A percentile compares a stretch with the other conserved stretches of the same genome.
These are phyloP conservation scores for Eleginops maclovinus DNA, from an alignment of 2,113 vertebrate genomes.

Conservation along the genomic window DNA sequence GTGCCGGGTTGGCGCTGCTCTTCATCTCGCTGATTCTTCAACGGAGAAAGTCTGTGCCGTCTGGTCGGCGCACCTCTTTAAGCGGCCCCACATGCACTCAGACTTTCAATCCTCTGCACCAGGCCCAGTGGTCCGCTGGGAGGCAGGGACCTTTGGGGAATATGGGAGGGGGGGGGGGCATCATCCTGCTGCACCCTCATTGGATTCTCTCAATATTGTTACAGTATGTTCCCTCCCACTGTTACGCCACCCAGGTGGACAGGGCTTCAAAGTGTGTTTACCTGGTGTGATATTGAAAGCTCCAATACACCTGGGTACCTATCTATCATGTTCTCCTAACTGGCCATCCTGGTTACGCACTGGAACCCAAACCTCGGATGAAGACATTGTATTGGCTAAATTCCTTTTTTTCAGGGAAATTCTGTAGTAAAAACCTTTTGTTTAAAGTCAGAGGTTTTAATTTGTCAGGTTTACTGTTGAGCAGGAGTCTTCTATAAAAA, in stretches of 20 bases:
- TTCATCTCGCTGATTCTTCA: constrained; percentile 87
- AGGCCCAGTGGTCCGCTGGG: constrained; percentile 66
- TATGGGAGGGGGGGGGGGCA: constrained; percentile 34
- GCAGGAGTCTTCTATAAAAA: too few relatives aligned
- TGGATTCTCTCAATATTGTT: constrained; percentile 60
- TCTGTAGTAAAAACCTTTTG: too few relatives aligned
- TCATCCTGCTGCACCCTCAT: constrained; percentile 58
- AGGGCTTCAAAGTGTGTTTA: constrained; percentile 32
- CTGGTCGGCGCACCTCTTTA: constrained; percentile 79
- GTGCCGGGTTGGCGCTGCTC: constrained; percentile 87
- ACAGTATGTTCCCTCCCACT: constrained; percentile 64
- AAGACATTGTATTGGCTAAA: too few relatives aligned
- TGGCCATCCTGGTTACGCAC: not conserved
- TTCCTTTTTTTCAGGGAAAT: too few relatives aligned
- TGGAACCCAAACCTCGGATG: not conserved
- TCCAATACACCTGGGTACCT: not conserved
- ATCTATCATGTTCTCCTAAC: not conserved
- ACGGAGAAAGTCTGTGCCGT: constrained; percentile 80
- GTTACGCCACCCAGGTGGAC: constrained; percentile 67
- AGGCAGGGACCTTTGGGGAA: constrained; percentile 64
- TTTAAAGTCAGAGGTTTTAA: too few relatives aligned
- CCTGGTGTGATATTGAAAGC: constrained; percentile 7
- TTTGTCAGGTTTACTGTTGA: too few relatives aligned
- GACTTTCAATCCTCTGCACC: constrained; percentile 56
- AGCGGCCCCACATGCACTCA: constrained; percentile 69